phyloP scores from a whole-genome alignment of 2,797 vertebrate genomes.

The Meriones psammophilus region DNA sequence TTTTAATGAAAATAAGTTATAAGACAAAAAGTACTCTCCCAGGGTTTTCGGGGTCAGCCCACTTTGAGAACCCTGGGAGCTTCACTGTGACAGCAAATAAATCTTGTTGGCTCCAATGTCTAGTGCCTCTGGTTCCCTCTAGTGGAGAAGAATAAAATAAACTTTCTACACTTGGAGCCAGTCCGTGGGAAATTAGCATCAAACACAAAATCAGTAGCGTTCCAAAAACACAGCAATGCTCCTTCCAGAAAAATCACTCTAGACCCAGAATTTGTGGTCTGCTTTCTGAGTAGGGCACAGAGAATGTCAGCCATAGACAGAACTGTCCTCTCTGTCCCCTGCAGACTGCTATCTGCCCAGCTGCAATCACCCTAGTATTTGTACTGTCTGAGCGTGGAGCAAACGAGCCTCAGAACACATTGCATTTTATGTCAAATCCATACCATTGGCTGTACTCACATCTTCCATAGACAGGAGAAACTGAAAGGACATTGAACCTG shows the following conservation, averaged over 20 bases:
- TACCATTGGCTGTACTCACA: not conserved
- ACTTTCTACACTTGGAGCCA: not conserved
- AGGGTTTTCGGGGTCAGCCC: not conserved
- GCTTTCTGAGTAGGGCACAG: not conserved
- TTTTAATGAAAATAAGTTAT: conserved; percentile 19
- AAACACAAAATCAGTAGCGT: not conserved
- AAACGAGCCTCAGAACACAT: not conserved
- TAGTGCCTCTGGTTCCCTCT: conserved; percentile 72
- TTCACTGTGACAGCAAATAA: not conserved
- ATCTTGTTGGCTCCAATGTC: not conserved
- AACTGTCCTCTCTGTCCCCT: not conserved
- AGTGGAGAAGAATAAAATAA: conserved; percentile 59
- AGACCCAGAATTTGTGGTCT: not conserved
- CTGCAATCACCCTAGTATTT: not conserved
- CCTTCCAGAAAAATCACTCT: not conserved
- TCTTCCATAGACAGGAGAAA: conserved; percentile 1
- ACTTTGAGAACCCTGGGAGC: conserved; percentile 15
- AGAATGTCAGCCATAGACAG: not conserved
- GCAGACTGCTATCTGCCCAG: not conserved
- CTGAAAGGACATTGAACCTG: conserved; percentile 45
- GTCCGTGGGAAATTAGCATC: not conserved
- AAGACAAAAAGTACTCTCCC: not conserved
- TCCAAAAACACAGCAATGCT: not conserved
- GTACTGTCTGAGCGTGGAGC: not conserved
- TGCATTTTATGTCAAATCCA: not conserved